Conservation (phyloP, 2,888 invertebrate genomes). For the Pasiphila rectangulata region DNA sequence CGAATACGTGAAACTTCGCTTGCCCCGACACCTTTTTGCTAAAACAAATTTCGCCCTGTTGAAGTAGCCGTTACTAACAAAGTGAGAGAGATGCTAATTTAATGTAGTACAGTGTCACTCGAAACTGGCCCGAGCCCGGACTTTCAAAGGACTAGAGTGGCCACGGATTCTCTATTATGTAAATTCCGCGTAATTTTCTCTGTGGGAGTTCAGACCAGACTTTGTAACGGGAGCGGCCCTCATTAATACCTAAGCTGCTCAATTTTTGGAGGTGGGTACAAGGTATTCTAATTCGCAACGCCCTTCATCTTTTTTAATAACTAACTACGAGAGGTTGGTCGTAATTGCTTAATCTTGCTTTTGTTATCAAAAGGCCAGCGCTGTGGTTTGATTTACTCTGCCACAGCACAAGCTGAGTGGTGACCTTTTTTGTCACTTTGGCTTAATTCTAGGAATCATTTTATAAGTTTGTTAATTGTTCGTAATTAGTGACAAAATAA, state of each 20-base stretch:
- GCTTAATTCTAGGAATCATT: too few species aligned
- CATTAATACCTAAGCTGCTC: conserved; percentile 66
- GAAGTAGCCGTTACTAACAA: conserved; percentile 67
- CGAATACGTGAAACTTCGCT: background rate
- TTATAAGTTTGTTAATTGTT: too few species aligned
- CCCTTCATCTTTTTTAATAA: conserved; percentile 27
- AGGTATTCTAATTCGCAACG: conserved; percentile 10
- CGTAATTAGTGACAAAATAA: too few species aligned
- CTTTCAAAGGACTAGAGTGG: conserved; percentile 74
- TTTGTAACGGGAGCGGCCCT: conserved; percentile 71
- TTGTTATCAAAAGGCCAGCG: too few species aligned
- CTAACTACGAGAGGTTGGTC: too few species aligned
- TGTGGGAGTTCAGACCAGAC: conserved; percentile 61
- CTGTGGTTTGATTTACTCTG: too few species aligned
- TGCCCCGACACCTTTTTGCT: conserved; percentile 47
- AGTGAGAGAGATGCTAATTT: conserved; percentile 76
- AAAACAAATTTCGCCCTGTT: conserved; percentile 60
- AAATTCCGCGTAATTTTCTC: conserved; percentile 78
- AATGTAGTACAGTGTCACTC: conserved; percentile 73
- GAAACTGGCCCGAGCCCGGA: conserved; percentile 62
- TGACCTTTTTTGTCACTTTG: too few species aligned
- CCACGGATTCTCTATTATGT: conserved; percentile 80
- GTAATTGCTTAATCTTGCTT: background rate
- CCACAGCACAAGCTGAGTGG: too few species aligned
- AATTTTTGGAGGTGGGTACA: conserved; percentile 50